Percentiles rank a stretch among this genome's conserved stretches.
These are phyloP conservation scores for Pogonus chalceus DNA, from an alignment of 1,140 invertebrate genomes.

Conservation along the genomic window DNA sequence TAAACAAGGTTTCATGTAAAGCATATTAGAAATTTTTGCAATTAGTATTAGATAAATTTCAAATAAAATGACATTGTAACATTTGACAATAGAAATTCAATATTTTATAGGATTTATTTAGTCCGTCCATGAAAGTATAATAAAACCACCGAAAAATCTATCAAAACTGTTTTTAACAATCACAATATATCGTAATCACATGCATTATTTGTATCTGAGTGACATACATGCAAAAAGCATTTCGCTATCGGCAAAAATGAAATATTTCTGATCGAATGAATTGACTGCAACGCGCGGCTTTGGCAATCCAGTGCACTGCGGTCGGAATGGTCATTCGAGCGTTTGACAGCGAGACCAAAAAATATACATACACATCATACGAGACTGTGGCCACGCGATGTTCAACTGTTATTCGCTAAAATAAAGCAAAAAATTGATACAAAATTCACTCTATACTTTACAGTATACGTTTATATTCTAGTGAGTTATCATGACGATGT, in stretches of 20 bases:
- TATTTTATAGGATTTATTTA: too few relatives aligned
- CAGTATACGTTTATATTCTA: too few relatives aligned
- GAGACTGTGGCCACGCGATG: neutral
- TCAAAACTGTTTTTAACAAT: neutral
- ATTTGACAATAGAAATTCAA: neutral
- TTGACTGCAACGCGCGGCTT: neutral
- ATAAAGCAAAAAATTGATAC: neutral
- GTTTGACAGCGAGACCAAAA: neutral
- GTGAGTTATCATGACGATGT: too few relatives aligned
- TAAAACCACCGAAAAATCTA: too few relatives aligned
- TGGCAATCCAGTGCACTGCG: neutral
- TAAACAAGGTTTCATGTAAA: neutral
- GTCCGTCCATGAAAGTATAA: too few relatives aligned
- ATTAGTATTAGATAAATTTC: neutral
- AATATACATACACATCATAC: slow-evolving; percentile 3
- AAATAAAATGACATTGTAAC: neutral
- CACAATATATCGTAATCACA: neutral
- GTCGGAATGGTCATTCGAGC: neutral
- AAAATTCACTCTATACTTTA: too few relatives aligned
- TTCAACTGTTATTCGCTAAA: too few relatives aligned
- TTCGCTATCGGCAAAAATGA: slow-evolving; percentile 1
- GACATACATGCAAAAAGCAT: slow-evolving; percentile 6
- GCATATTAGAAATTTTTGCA: neutral
- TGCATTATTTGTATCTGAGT: neutral
- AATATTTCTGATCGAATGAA: slow-evolving; percentile 2